Percentiles rank a stretch among this genome's conserved stretches.
These are phyloP conservation scores for Thecophora atra DNA, from an alignment of 2,888 invertebrate genomes.

Conservation along the genomic window DNA sequence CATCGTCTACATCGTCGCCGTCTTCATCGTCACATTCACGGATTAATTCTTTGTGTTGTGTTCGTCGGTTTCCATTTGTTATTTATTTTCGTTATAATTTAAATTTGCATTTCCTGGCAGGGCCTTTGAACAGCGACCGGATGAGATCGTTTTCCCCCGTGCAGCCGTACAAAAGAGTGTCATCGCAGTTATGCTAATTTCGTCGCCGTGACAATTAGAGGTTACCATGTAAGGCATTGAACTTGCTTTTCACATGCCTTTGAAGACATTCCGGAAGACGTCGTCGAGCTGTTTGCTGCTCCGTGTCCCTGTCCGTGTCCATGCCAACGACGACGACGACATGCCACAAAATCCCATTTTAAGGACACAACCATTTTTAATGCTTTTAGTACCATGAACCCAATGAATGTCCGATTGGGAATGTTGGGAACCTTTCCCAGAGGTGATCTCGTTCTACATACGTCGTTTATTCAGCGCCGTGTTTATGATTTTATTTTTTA, in stretches of 20 bases:
- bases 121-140: conserved; percentile 13
- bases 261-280: neutral
- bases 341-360: conserved; percentile 13
- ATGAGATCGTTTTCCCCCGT: conserved; percentile 21
- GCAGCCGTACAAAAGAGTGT: conserved; percentile 22
- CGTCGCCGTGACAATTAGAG: conserved; percentile 19
- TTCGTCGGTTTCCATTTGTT: conserved; percentile 16
- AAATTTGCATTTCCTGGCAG: conserved; percentile 34
- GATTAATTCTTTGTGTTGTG: neutral
- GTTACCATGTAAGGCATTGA: conserved; percentile 16
- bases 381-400: neutral
- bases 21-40: neutral
- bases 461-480: conserved; percentile 10
- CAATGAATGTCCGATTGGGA: conserved; percentile 14
- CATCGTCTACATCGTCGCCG: neutral
- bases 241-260: conserved; percentile 31
- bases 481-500: neutral
- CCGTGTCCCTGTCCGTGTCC: too few species aligned
- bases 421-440: conserved; percentile 21
- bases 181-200: conserved; percentile 31
- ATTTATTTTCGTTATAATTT: conserved; percentile 35
- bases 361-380: neutral
- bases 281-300: too few species aligned
- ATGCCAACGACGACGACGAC: conserved; percentile 1
- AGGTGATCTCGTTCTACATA: neutral